These are phyloP conservation scores for Eupsilia transversa DNA, from an alignment of 2,888 invertebrate species.

Conservation along the genomic window DNA sequence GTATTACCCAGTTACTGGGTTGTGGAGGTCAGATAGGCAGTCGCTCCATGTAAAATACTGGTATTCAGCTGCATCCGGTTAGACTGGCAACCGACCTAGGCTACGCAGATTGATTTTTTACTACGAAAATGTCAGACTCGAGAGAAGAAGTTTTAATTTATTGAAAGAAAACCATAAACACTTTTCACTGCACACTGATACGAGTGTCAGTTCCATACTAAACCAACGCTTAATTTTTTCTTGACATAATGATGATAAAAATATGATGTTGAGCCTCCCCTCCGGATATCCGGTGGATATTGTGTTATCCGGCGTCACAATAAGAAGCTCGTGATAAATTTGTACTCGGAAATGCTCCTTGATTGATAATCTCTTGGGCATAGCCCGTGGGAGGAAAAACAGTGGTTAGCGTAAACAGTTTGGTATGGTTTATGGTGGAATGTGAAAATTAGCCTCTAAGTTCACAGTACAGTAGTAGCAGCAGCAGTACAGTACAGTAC, in stretches of 20 bases:
- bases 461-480: no score
- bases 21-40: no score
- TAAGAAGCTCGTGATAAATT: conserved; percentile 88
- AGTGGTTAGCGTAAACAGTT: conserved; percentile 36
- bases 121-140: no score
- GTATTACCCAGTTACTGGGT: no score
- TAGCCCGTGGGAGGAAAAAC: conserved; percentile 49
- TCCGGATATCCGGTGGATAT: conserved; percentile 90
- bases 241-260: conserved; percentile 90
- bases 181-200: no score
- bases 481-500: no score
- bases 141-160: no score
- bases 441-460: neutral
- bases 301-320: conserved; percentile 88
- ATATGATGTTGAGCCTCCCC: conserved; percentile 89
- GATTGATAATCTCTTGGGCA: conserved; percentile 86
- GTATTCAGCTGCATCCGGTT: no score
- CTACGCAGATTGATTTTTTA: no score
- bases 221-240: conserved; percentile 73
- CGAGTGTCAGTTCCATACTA: conserved; percentile 69
- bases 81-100: no score
- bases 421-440: neutral
- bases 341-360: conserved; percentile 86
- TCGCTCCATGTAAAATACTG: no score
- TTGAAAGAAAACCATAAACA: neutral